Evolutionary conservation across 2,797 vertebrate species (phyloP), one percentile per base, ranked within the genome.

Genomic region (Sparidentex hasta): DNA sequence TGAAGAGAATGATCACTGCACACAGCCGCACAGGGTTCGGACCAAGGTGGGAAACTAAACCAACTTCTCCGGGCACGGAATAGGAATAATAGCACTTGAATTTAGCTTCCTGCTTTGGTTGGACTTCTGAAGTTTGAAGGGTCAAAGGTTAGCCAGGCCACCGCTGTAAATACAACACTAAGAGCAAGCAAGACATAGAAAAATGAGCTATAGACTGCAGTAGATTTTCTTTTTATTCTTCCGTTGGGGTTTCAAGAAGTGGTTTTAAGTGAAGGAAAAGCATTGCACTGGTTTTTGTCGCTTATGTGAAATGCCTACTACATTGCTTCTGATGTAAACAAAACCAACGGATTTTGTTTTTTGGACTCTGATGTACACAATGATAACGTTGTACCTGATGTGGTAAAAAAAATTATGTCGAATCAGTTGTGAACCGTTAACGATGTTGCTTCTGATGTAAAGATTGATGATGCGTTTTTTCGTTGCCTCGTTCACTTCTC

Each of bases 261-360:
- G 62, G 54, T 86, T 92, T 82, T 29, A 80, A 87, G 80, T 83
- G 73, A 93, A 88, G 84, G 82, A 87, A 82, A 87, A 82, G 84
- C 79, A 71, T 90, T 93, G 93, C 94, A 94, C 93, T 91, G 90
- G 91, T 90, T 94, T 73, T 79, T 77, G 82, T 88, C 55, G 87
- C 87, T 85, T 77, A 54, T 68, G 79, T 88, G 86, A 90, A 91
- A 86, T 25, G 11, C 71, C 83, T 87, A 52, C 58, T 50, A 66
- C 51, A 71, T 76, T 87, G 74, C 83, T 92, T 85, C 77, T 80
- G 75, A 85, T 89, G 86, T 91, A 80, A 88, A 90, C 79, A 84
- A 78, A 78, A 21, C 75, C 83, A 66, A 74, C 48, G 68, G 47
- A 70, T 69, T 68, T 77, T 43, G 61, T 55, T 79, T 63, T 61